These are phyloP conservation scores for Enteromius radiatus DNA, from an alignment of 2,797 vertebrate species.

Conservation along the genomic window DNA sequence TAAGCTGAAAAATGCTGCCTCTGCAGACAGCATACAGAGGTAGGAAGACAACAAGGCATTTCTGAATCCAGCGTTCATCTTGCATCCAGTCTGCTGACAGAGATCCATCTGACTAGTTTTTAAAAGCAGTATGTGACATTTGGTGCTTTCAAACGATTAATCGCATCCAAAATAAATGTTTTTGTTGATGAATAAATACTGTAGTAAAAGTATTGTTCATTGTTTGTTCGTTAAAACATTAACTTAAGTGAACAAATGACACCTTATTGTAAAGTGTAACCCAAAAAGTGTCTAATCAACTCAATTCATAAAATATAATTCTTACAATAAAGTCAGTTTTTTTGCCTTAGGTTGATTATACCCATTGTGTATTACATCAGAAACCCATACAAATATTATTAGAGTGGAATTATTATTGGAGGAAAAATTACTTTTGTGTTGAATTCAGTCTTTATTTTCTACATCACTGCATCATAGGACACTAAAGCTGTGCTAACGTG, in stretches of 20 bases:
- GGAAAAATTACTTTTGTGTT: neutral
- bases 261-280: too few species aligned
- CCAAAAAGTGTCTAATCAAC: neutral
- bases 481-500: neutral
- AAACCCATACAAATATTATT: neutral
- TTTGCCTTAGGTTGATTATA: neutral
- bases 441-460: neutral
- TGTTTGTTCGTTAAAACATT: too few species aligned
- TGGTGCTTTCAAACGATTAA: too few species aligned
- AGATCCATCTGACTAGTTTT: neutral
- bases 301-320: neutral
- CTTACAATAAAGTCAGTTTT: neutral
- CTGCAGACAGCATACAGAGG: neutral
- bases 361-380: neutral
- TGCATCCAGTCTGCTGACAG: neutral
- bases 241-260: too few species aligned
- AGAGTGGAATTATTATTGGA: too few species aligned
- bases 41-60: neutral
- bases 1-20: neutral
- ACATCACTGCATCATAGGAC: neutral
- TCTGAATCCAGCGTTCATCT: neutral
- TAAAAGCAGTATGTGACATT: neutral
- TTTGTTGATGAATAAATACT: too few species aligned
- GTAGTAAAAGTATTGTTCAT: too few species aligned
- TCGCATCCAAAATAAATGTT: too few species aligned